These are phyloP conservation scores for Pseudopipra pipra DNA, from an alignment of 2,113 vertebrate genomes.

Conservation along the genomic window DNA sequence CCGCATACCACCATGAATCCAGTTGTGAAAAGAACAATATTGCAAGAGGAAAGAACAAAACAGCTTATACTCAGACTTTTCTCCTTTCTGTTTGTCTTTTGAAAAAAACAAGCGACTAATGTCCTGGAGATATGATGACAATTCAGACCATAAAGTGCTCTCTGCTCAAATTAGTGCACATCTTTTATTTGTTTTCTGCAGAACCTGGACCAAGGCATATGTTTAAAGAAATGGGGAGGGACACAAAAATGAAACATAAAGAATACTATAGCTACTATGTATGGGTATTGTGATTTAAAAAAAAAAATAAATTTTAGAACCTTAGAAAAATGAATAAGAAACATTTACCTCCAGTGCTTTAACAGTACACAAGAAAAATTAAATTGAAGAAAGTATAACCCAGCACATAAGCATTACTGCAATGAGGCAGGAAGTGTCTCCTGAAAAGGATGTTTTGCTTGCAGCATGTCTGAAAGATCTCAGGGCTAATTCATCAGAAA, in stretches of 20 bases:
- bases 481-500: neutral
- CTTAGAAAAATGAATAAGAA: neutral
- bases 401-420: neutral
- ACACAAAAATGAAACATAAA: neutral
- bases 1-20: neutral
- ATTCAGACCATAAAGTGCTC: neutral
- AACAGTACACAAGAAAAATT: neutral
- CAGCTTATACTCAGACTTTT: neutral
- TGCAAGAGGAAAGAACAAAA: neutral
- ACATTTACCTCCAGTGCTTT: neutral
- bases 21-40: neutral
- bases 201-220: neutral
- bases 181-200: neutral
- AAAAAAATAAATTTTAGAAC: neutral
- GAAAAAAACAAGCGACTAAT: neutral
- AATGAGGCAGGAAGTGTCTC: neutral
- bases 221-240: neutral
- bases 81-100: neutral
- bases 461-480: neutral
- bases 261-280: neutral
- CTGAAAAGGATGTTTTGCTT: neutral
- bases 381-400: neutral
- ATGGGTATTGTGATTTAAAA: neutral
- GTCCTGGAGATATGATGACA: neutral
- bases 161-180: neutral